Evolutionary conservation across 1,140 invertebrate species (phyloP).

Genomic region (Chrysopa pallens): DNA sequence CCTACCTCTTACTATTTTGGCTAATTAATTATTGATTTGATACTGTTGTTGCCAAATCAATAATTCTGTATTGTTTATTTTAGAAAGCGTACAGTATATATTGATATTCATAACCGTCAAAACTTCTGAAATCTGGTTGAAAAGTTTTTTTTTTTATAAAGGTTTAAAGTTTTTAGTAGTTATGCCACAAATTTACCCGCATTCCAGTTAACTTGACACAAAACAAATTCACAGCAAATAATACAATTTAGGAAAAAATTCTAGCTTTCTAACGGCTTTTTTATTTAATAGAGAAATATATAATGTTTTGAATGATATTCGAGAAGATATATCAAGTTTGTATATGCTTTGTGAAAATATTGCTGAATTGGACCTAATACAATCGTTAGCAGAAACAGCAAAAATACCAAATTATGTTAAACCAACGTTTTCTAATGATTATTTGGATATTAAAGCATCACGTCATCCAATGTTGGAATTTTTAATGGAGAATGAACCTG

Average conservation of each 20-base stretch:
- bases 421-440: slow-evolving; percentile 48
- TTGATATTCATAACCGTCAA: too few relatives aligned
- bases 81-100: too few relatives aligned
- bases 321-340: slow-evolving; percentile 49
- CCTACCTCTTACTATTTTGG: too few relatives aligned
- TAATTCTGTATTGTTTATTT: too few relatives aligned
- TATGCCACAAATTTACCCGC: too few relatives aligned
- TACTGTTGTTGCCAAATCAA: too few relatives aligned
- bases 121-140: too few relatives aligned
- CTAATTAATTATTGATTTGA: too few relatives aligned
- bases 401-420: slow-evolving; percentile 36
- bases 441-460: slow-evolving; percentile 46
- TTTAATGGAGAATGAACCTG: slow-evolving; percentile 32
- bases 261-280: slow-evolving; percentile 2
- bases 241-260: background rate
- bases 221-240: too few relatives aligned
- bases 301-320: slow-evolving; percentile 36
- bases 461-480: slow-evolving; percentile 64
- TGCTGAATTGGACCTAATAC: slow-evolving; percentile 58
- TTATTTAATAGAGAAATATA: slow-evolving; percentile 35
- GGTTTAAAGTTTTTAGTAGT: too few relatives aligned
- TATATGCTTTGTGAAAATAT: slow-evolving; percentile 67
- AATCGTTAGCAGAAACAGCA: slow-evolving; percentile 52
- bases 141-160: too few relatives aligned
- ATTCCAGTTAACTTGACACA: too few relatives aligned